Evolutionary conservation across 2,797 vertebrate genomes (phyloP).

Genomic region (Odontamblyopus lacepedii): DNA sequence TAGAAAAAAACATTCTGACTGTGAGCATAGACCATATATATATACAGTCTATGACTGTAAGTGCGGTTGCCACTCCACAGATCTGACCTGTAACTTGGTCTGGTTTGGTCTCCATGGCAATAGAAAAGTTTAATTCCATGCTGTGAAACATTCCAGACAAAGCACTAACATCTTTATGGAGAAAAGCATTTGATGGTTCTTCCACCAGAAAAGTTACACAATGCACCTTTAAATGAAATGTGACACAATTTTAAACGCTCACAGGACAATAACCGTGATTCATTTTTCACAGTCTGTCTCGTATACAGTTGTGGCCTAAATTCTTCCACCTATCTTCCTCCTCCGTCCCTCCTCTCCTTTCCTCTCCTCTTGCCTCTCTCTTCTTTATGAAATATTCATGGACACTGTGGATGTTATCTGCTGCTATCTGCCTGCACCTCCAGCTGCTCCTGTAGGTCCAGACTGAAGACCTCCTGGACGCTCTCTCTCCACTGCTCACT

Average conservation of each 20-base stretch:
- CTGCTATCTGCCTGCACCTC: constrained; percentile 31
- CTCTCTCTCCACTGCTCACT: background rate
- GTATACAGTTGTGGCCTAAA: constrained; percentile 14
- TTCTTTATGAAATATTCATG: constrained; percentile 67
- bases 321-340: constrained; percentile 6
- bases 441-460: constrained; percentile 8
- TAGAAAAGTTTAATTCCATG: too few species aligned
- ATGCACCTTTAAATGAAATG: background rate
- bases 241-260: background rate
- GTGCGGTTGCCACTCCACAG: too few species aligned
- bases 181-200: too few species aligned
- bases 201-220: too few species aligned
- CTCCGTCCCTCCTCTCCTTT: background rate
- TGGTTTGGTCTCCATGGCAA: too few species aligned
- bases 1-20: too few species aligned
- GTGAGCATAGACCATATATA: too few species aligned
- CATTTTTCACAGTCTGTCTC: background rate
- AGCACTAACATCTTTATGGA: too few species aligned
- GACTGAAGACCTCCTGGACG: constrained; percentile 1
- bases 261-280: background rate
- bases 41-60: too few species aligned
- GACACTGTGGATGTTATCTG: constrained; percentile 51
- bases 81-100: too few species aligned
- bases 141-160: too few species aligned
- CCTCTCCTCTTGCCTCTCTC: constrained; percentile 19